Percentiles rank a stretch among this genome's conserved stretches.
These are phyloP conservation scores for Fabriciana adippe DNA, from an alignment of 2,888 invertebrate genomes.

Conservation along the genomic window DNA sequence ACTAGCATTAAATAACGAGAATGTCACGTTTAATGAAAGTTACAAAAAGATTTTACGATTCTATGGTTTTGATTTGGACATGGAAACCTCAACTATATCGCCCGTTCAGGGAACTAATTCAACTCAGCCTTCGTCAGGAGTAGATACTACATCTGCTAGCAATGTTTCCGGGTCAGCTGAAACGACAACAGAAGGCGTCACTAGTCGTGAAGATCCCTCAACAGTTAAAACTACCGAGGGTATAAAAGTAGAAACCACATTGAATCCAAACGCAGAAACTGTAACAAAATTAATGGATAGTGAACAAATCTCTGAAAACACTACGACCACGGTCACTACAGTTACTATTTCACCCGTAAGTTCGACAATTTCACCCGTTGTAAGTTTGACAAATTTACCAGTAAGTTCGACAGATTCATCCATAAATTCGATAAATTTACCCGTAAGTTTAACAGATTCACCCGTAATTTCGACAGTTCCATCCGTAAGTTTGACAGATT, in stretches of 20 bases:
- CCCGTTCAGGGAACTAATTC: conserved; percentile 46
- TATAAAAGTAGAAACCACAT: conserved; percentile 57
- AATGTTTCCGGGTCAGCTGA: conserved; percentile 32
- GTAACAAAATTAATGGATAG: conserved; percentile 58
- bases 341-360: conserved; percentile 10
- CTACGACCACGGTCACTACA: conserved; percentile 42
- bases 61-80: conserved; percentile 90
- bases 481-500: too few relatives aligned
- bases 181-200: conserved; percentile 47
- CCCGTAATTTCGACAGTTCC: too few relatives aligned
- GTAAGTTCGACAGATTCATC: too few relatives aligned
- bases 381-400: too few relatives aligned
- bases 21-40: conserved; percentile 87
- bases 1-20: conserved; percentile 89
- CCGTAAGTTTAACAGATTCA: too few relatives aligned
- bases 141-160: conserved; percentile 41
- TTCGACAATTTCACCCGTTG: neutral
- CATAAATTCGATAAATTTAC: too few relatives aligned
- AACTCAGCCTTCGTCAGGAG: conserved; percentile 36
- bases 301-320: conserved; percentile 50
- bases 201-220: conserved; percentile 47
- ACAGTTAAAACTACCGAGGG: conserved; percentile 44
- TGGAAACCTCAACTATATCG: conserved; percentile 50
- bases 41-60: conserved; percentile 88
- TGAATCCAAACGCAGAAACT: conserved; percentile 60